phyloP scores from a whole-genome alignment of 2,888 invertebrate genomes.

The Uropetala carovei region DNA sequence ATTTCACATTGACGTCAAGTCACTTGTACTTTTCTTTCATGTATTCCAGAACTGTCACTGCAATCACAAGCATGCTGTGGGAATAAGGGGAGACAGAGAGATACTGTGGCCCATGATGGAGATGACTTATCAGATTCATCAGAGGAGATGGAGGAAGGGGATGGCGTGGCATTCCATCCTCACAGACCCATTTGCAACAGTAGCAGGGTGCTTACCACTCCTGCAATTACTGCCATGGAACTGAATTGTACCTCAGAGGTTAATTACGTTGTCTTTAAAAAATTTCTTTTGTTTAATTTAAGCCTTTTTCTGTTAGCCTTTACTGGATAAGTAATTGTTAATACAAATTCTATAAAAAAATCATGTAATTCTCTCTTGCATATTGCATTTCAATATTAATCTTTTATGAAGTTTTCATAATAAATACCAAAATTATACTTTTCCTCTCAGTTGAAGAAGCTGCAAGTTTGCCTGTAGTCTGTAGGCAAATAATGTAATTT shows the following conservation, averaged over 20 bases:
- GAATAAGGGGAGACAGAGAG: slow-evolving; percentile 34
- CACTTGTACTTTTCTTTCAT: neutral
- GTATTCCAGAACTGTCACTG: neutral
- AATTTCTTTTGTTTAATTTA: no score
- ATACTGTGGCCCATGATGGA: slow-evolving; percentile 21
- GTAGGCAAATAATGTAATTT: no score
- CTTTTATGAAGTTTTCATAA: no score
- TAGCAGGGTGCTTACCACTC: neutral
- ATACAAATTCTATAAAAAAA: neutral
- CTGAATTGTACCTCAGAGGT: slow-evolving; percentile 33
- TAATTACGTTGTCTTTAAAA: neutral
- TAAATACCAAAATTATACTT: no score
- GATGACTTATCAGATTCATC: slow-evolving; percentile 49
- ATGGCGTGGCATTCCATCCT: slow-evolving; percentile 28
- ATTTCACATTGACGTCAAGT: neutral
- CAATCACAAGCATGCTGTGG: slow-evolving; percentile 43
- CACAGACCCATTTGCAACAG: slow-evolving; percentile 23
- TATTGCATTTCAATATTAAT: neutral
- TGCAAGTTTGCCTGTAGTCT: no score
- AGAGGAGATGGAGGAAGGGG: slow-evolving; percentile 41
- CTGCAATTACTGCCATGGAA: slow-evolving; percentile 18
- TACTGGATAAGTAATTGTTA: no score
- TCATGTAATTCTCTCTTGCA: neutral
- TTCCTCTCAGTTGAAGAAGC: no score
- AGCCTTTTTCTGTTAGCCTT: no score